Evolutionary conservation across 1,140 invertebrate species (phyloP), one percentile per base, ranked within the genome.

Genomic region (Aethina tumida): DNA sequence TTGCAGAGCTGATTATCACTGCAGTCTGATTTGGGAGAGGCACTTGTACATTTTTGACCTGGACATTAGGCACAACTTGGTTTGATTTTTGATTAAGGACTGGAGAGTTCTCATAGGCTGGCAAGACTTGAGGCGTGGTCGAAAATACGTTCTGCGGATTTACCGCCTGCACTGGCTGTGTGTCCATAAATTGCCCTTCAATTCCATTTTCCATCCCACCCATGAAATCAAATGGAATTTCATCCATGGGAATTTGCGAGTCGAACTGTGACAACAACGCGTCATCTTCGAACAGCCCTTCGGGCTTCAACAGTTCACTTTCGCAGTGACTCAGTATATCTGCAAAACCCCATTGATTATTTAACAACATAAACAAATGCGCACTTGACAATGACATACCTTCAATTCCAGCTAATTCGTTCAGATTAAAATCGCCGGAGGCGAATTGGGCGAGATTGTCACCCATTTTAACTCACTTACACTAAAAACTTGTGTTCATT

Each of bases 281-380:
- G 16, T 59, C 56, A 41, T 62, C 56, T 6, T 35, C 38, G 35
- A 63, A 62, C 10, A 64, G 34, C 9, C 50, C 47, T 29, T 53
- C 49, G 20, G 32, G 47, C 39, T 55, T 55, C 31, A 62, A 49
- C 12, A 57, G 41, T 27, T 62, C 58, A 37, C 41, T 59, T 38
- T 59, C 58, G 31, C 56, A 61, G 27, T 57, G 47, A 20, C 45
- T 51, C 7, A 64, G 28, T n/a, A 64, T 45, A 42, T 64, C 62
- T 64, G 38, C 8, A 37, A 33, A 35, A 39, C 19, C 14, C 12
- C 21, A 41, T 3, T 30, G 1, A 29, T 38, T 16, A 33, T 17
- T 14, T 41, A 26, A 24, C 17, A 24, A 35, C 12, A 39, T 41
- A 24, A 45, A 34, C 22, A 37, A 19, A 15, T 37, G 21, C 4